phyloP scores from a whole-genome alignment of 2,797 vertebrate species.

The Philypnodon macrostomus region DNA sequence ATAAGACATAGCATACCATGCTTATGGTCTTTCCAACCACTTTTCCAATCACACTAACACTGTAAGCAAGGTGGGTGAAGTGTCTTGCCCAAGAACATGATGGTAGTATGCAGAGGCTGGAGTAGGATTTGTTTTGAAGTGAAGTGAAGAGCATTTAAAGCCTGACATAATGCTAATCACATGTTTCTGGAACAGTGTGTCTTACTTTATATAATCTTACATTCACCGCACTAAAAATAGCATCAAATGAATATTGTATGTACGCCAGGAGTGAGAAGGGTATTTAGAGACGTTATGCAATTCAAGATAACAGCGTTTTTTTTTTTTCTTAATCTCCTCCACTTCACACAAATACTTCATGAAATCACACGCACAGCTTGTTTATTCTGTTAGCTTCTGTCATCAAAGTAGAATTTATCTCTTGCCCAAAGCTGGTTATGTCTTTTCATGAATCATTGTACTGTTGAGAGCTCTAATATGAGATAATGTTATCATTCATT shows the following conservation, averaged over 20 bases:
- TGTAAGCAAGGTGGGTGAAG: no score
- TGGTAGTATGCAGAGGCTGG: no score
- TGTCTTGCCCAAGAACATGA: no score
- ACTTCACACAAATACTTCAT: slow-evolving; percentile 8
- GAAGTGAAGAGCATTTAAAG: neutral
- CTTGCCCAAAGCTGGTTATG: neutral
- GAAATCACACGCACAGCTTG: slow-evolving; percentile 4
- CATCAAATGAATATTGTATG: slow-evolving; percentile 59
- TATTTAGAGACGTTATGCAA: slow-evolving; percentile 47
- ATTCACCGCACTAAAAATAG: slow-evolving; percentile 72
- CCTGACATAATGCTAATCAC: slow-evolving; percentile 30
- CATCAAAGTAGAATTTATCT: slow-evolving; percentile 13
- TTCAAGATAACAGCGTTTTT: slow-evolving; percentile 26
- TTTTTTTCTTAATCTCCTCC: slow-evolving; percentile 11
- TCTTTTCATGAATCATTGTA: neutral
- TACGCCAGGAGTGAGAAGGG: slow-evolving; percentile 46
- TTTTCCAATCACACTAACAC: no score
- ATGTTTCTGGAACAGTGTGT: slow-evolving; percentile 55
- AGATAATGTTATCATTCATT: no score
- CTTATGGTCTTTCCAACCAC: no score
- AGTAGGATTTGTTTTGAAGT: neutral
- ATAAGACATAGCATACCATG: no score
- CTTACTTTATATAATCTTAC: slow-evolving; percentile 69
- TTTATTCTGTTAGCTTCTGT: slow-evolving; percentile 13
- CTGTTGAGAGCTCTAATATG: neutral